Base-by-base conservation (phyloP, 2,113 vertebrate genomes). In the Beaufortia kweichowensis region DNA sequence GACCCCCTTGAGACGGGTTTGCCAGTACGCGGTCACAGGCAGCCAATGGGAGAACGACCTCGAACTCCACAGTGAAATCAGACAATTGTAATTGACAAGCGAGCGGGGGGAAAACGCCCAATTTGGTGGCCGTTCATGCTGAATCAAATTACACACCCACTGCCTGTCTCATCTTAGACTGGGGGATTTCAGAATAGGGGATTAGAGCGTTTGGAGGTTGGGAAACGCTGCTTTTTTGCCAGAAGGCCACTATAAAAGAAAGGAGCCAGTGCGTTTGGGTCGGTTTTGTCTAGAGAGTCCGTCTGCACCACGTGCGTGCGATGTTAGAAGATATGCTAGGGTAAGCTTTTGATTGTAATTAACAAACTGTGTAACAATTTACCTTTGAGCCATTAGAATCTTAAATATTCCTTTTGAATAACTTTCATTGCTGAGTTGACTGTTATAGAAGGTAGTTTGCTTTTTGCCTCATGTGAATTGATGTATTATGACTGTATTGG, bases 81-180 rank as follows among this genome's bases (percentile, higher is more conserved):
- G 85, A 90, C 87, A 84, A 91, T 91, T 91, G 88, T 89, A 90
- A 91, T 91, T 92, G 90, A 91, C 89, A 90, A 89, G 83, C 88
- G 87, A 88, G 87, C 85, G 85, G 88, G 90, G 84, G 87, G 88
- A 90, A 90, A 87, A 89, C 90, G 86, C 91, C 90, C 89, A 86
- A 89, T 92, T 93, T 89, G 90, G 88, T 82, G 86, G 84, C 88
- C 85, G 85, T 86, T 91, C 87, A 86, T 82, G 84, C 88, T 87
- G 91, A 92, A 92, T 93, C 88, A 85, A 90, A 92, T 92, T 90
- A 92, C 87, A 91, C 90, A 90, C 88, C 85, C 89, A 89, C 84
- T 86, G 87, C 85, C 83, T 84, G 85, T 85, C 83, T 84, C 77
- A 84, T 84, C 81, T 86, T 90, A 83, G 82, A 89, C 86, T 82